Evolutionary conservation across 2,113 vertebrate genomes (phyloP), one percentile per base, ranked within the genome.

Genomic region (Oxyruncus cristatus): DNA sequence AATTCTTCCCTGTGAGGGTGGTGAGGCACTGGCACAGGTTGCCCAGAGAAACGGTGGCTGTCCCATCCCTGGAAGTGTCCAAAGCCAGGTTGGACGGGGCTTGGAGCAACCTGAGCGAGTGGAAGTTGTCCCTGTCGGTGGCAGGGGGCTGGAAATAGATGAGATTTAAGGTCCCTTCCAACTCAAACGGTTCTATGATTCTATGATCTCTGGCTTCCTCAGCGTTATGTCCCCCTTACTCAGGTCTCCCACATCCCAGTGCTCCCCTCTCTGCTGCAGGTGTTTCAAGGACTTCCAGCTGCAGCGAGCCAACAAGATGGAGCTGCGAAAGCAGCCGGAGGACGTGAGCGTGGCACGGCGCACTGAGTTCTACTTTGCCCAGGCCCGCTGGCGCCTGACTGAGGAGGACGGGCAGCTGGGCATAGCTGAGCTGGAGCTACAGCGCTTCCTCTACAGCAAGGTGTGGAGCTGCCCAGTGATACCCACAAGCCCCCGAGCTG

Each of bases 221-320:
- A 58, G 14, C 1, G 0, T 1, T 28, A 35, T 21, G 8, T 46
- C 42, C 50, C 41, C 17, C n/a, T 62, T 73, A 5, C 14, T 44
- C 23, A 20, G n/a, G n/a, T 6, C 23, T 90, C 30, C 59, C 39
- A 6, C 23, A 9, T 62, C 61, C 30, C 74, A 28, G 16, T 6
- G 1, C 35, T 78, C 15, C 35, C 26, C 42, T 58, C 17, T 91
- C 56, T 46, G 21, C 70, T 49, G 41, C 88, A 99, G 99, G 92
- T 99, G 99, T 97, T 99, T 99, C 92, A 99, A 99, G 92, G 99
- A 99, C 96, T 99, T 99, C 96, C 99, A 99, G 88, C 98, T 99
- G 66, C 99, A 99, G 85, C 97, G 99, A 46, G 99, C 99, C 66
- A 99, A 99, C 98, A 99, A 99, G 95, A 98, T 99, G 98, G 99